A percentile compares a stretch with the other conserved stretches of the same genome.
phyloP scores from a whole-genome alignment of 2,113 vertebrate genomes.

The Propithecus coquereli region DNA sequence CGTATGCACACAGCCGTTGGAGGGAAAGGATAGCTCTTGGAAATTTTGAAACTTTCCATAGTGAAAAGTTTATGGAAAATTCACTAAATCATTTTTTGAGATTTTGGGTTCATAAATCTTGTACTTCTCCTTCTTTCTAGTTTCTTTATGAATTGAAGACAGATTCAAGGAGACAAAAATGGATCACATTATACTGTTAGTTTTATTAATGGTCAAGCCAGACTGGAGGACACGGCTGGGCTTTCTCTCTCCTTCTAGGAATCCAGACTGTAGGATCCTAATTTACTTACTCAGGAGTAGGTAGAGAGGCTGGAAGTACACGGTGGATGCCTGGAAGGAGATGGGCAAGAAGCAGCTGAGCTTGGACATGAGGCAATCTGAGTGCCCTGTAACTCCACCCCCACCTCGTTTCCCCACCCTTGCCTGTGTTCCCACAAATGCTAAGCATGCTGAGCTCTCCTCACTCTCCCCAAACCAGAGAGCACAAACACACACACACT shows the following conservation, averaged over 20 bases:
- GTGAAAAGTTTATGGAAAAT: constrained; percentile 3
- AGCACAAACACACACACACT: not conserved
- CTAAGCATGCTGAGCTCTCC: not conserved
- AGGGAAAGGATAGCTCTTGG: not conserved
- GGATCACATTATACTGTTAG: not conserved
- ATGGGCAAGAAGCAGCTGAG: not conserved
- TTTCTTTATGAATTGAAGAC: not conserved
- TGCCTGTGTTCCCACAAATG: not conserved
- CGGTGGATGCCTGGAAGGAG: too few relatives aligned
- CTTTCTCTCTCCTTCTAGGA: not conserved
- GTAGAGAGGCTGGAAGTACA: not conserved
- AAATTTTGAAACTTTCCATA: constrained; percentile 8
- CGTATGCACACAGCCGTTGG: not conserved
- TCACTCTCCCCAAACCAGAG: not conserved
- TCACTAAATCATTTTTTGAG: not conserved
- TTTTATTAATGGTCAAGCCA: constrained; percentile 4
- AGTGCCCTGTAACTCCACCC: rapidly evolving
- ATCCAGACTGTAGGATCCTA: not conserved
- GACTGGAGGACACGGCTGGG: not conserved
- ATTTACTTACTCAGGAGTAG: not conserved
- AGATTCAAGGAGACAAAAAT: constrained; percentile 12
- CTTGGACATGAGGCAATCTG: not conserved
- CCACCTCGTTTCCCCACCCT: not conserved
- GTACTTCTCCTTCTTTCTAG: not conserved
- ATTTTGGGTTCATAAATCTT: not conserved